Evolutionary conservation across 2,888 invertebrate species (phyloP).

Genomic region (Pterobdella sp.): DNA sequence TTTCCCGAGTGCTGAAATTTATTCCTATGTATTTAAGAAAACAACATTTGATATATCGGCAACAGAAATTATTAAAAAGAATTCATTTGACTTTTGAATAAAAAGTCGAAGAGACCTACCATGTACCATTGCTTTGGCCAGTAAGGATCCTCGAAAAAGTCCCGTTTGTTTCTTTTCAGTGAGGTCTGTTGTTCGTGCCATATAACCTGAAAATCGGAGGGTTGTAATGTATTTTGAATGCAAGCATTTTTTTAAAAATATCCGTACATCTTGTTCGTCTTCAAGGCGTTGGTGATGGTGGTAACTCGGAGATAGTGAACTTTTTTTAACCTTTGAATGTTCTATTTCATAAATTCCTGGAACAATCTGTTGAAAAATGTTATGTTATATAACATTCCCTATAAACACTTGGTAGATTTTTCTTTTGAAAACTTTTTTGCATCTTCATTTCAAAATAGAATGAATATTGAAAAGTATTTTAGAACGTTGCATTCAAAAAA

Average conservation of each 20-base stretch:
- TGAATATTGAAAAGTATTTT: no score
- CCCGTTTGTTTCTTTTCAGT: slow-evolving; percentile 8
- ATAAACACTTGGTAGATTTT: no score
- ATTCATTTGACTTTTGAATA: no score
- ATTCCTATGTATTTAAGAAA: no score
- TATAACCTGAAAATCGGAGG: slow-evolving; percentile 1
- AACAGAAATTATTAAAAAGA: no score
- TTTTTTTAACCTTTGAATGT: not conserved
- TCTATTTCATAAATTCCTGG: slow-evolving; percentile 4
- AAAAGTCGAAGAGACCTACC: slow-evolving; percentile 70
- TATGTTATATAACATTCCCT: not conserved
- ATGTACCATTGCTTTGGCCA: slow-evolving; percentile 96
- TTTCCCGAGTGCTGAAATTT: no score
- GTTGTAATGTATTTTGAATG: no score
- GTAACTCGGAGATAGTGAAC: not conserved
- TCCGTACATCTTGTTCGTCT: not conserved
- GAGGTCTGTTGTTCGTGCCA: slow-evolving; percentile 25
- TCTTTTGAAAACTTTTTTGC: no score
- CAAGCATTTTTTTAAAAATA: no score
- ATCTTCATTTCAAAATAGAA: no score
- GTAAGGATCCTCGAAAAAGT: slow-evolving; percentile 68
- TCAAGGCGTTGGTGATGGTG: slow-evolving; percentile 1
- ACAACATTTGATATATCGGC: no score
- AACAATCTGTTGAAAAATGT: not conserved
- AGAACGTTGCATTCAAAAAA: no score